phyloP scores from a whole-genome alignment of 1,140 invertebrate genomes.

The Dendroctonus valens region DNA sequence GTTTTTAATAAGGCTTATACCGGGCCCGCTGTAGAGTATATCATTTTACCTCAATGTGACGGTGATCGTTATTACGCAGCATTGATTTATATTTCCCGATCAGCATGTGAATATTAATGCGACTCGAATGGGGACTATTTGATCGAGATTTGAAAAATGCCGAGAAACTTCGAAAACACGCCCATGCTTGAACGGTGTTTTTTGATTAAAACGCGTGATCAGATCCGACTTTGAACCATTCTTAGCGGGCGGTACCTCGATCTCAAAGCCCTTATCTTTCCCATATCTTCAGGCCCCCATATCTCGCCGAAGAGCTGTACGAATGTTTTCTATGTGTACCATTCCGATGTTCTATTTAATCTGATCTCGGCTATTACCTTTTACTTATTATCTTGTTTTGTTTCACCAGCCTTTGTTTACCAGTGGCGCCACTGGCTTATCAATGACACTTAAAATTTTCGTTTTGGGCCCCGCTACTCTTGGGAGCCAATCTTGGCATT shows the following conservation, averaged over 20 bases:
- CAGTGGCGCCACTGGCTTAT: no score
- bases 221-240: slow-evolving; percentile 23
- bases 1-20: slow-evolving; percentile 23
- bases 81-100: no score
- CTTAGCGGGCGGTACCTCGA: slow-evolving; percentile 17
- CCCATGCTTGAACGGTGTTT: slow-evolving; percentile 21
- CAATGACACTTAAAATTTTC: neutral
- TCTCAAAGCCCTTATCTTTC: slow-evolving; percentile 25
- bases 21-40: slow-evolving; percentile 13
- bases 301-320: slow-evolving; percentile 19
- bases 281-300: slow-evolving; percentile 25
- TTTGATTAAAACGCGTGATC: slow-evolving; percentile 26
- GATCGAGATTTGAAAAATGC: no score
- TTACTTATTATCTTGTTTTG: no score
- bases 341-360: slow-evolving; percentile 23
- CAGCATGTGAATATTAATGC: no score
- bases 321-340: slow-evolving; percentile 18
- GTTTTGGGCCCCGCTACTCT: neutral
- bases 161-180: neutral
- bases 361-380: slow-evolving; percentile 9
- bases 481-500: no score
- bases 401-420: no score
- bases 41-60: neutral
- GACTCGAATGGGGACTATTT: no score
- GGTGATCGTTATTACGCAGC: no score